Percentiles rank a stretch among this genome's conserved stretches.
Evolutionary conservation across 2,113 vertebrate species (phyloP).

Genomic region (Spheniscus mendiculus): DNA sequence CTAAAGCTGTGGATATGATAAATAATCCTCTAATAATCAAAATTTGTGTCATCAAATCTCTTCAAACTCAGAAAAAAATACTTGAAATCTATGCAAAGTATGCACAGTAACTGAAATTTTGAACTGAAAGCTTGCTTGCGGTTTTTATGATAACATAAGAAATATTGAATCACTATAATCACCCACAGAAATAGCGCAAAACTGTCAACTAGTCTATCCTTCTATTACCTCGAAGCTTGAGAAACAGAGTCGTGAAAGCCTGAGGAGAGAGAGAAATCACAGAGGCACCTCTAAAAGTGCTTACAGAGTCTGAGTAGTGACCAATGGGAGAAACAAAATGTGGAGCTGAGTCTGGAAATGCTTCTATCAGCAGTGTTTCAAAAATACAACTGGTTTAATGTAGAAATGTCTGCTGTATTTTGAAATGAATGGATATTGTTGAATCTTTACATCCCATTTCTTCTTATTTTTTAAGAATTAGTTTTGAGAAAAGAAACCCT

Average conservation of each 20-base stretch:
- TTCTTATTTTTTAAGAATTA: neutral
- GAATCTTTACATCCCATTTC: neutral
- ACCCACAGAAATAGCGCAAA: neutral
- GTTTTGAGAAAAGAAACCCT: neutral
- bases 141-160: neutral
- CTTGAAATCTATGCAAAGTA: neutral
- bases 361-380: neutral
- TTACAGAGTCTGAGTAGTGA: neutral
- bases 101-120: neutral
- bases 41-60: neutral
- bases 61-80: neutral
- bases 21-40: neutral
- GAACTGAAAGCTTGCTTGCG: neutral
- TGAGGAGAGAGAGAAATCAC: neutral
- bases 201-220: neutral
- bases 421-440: neutral
- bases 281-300: neutral
- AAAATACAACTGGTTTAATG: neutral
- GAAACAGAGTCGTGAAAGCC: neutral
- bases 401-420: neutral
- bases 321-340: neutral
- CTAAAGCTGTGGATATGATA: neutral
- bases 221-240: neutral
- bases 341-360: neutral
- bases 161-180: neutral